Conservation (phyloP, 2,797 vertebrate species). For the Acipenser ruthenus region DNA sequence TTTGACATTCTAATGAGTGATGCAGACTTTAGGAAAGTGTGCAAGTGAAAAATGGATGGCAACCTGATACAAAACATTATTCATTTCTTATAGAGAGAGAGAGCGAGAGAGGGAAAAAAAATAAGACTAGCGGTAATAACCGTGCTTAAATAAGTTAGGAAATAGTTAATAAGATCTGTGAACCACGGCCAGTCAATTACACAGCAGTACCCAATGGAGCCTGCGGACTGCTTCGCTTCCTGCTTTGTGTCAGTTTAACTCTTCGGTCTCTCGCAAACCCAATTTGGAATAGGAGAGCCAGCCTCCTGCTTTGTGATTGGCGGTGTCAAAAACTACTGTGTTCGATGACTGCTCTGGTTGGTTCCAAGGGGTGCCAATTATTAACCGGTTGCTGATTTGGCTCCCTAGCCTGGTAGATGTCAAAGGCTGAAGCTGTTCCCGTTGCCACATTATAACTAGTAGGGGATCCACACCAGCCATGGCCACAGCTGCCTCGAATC, state of each 20-base stretch:
- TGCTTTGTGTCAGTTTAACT: conserved; percentile 65
- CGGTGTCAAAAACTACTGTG: conserved; percentile 34
- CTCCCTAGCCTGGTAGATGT: conserved; percentile 79
- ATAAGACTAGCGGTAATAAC: conserved; percentile 55
- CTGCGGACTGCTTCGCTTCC: conserved; percentile 69
- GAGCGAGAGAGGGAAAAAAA: neutral
- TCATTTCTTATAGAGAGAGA: conserved; percentile 11
- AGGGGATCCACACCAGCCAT: conserved; percentile 81
- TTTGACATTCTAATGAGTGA: too few species aligned
- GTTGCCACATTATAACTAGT: conserved; percentile 80
- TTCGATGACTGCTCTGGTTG: conserved; percentile 53
- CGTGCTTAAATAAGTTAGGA: conserved; percentile 60
- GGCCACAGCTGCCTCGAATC: conserved; percentile 94
- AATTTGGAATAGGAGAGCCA: conserved; percentile 39
- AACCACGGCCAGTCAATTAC: conserved; percentile 47
- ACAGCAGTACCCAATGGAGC: conserved; percentile 62
- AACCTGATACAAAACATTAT: conserved; percentile 15
- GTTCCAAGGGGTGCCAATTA: conserved; percentile 60
- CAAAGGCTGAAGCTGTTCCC: conserved; percentile 81
- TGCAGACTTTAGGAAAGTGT: too few species aligned
- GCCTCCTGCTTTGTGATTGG: conserved; percentile 55
- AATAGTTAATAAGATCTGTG: conserved; percentile 72
- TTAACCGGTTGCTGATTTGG: conserved; percentile 48
- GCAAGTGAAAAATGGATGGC: conserved; percentile 14
- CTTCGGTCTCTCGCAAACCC: conserved; percentile 32